phyloP scores from a whole-genome alignment of 2,888 invertebrate species.

The Tetramorium bicarinatum region DNA sequence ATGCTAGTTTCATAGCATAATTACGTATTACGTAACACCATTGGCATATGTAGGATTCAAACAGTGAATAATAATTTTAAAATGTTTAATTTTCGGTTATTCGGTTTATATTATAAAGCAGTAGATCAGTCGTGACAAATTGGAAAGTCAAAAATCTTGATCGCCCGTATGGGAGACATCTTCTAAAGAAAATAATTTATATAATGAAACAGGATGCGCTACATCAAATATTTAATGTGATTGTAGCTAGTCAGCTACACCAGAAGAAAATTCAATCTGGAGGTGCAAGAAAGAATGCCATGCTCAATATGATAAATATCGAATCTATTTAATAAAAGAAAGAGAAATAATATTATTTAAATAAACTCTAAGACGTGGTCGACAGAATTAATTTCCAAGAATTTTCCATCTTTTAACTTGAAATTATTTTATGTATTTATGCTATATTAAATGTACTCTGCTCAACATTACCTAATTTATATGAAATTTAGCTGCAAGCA shows the following conservation, averaged over 20 bases:
- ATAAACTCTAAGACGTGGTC: conserved; percentile 16
- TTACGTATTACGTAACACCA: neutral
- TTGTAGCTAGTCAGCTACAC: conserved; percentile 76
- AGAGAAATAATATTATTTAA: conserved; percentile 28
- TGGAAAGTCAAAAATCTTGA: conserved; percentile 8
- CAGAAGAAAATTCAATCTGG: conserved; percentile 62
- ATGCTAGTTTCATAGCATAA: conserved; percentile 3
- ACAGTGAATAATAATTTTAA: conserved; percentile 9
- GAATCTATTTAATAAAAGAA: conserved; percentile 31
- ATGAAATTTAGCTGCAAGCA: conserved; percentile 60
- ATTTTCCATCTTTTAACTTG: conserved; percentile 50
- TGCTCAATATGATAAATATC: conserved; percentile 49
- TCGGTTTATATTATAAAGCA: neutral
- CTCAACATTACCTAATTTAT: conserved; percentile 33
- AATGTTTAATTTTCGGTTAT: neutral
- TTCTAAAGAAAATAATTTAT: conserved; percentile 34
- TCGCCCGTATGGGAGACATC: conserved; percentile 1
- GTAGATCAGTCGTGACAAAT: neutral
- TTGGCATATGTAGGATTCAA: neutral
- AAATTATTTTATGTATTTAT: conserved; percentile 60
- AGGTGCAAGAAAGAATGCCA: conserved; percentile 78
- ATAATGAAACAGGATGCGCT: conserved; percentile 72
- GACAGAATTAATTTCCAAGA: conserved; percentile 31
- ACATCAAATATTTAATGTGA: conserved; percentile 76
- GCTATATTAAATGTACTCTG: conserved; percentile 47